phyloP scores from a whole-genome alignment of 2,113 vertebrate genomes.

The Limanda limanda region DNA sequence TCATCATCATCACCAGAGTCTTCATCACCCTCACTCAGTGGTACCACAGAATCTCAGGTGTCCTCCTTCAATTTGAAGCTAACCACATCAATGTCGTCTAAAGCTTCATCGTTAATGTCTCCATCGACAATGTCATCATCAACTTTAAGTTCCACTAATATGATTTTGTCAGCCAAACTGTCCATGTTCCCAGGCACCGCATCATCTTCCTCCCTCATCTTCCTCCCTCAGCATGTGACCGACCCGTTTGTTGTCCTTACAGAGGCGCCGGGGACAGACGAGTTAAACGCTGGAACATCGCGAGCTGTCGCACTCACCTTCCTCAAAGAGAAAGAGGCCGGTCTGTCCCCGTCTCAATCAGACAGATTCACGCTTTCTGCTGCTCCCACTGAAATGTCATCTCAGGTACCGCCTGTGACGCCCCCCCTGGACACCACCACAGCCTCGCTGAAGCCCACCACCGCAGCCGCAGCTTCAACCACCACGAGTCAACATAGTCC shows the following conservation, averaged over 20 bases:
- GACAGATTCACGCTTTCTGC: constrained; percentile 50
- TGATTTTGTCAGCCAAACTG: constrained; percentile 11
- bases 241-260: constrained; percentile 67
- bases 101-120: constrained; percentile 9
- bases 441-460: constrained; percentile 76
- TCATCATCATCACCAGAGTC: constrained; percentile 10
- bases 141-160: constrained; percentile 1
- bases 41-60: constrained; percentile 6
- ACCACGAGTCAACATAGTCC: constrained; percentile 53
- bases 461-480: constrained; percentile 69
- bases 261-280: constrained; percentile 72
- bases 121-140: constrained; percentile 3
- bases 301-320: constrained; percentile 64
- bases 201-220: neutral
- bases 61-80: constrained; percentile 14
- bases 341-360: constrained; percentile 66
- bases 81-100: constrained; percentile 1
- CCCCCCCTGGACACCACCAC: constrained; percentile 65
- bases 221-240: constrained; percentile 46
- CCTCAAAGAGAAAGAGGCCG: constrained; percentile 82
- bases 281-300: constrained; percentile 76
- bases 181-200: constrained; percentile 4
- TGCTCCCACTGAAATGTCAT: constrained; percentile 61
- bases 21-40: neutral
- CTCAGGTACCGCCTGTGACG: constrained; percentile 78